Base-by-base conservation (phyloP, 2,888 invertebrate genomes). In the Phorcus lineatus region DNA sequence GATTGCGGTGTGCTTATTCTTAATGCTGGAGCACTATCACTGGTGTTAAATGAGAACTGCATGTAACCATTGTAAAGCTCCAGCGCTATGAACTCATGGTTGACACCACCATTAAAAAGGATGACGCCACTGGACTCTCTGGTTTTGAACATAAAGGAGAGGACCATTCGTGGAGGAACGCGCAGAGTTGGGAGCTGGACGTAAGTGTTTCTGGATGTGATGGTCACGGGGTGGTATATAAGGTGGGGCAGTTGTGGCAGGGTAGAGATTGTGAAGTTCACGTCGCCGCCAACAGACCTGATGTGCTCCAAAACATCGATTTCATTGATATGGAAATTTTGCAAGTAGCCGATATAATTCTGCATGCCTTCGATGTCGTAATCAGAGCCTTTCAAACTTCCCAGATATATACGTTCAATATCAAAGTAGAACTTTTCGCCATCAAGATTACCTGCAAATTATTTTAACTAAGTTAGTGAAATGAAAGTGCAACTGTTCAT, bases 21-120 rank as follows among this genome's bases (percentile, higher is more conserved):
- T 55, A 78, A 80, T 57, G 82, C 79, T 57, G 85, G 83, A 55
- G 81, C 79, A 4, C 81, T 81, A n/a, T 79, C 81, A n/a, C 91
- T 91, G 19, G 89, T 90, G 82, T 92, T 88, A 67, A 91, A 88
- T 16, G 86, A 85, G 66, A 91, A 85, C 47, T 88, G 85, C 13
- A 92, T 82, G 31, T 84, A 80, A 13, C 92, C 92, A 77, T 90
- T 86, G 70, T 87, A 86, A 19, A 93, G 83, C 80, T 91, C 91
- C 11, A 91, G 83, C 6, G 88, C 90, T 75, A 92, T 84, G 79
- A 89, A 89, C 75, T 91, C 89, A 31, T 82, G 82, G 74, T 86
- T 86, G 4, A 28, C 57, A 28, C 90, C 90, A 62, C 84, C 85
- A 74, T 87, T 90, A 77, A 88, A 91, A 28, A 91, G 81, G 28